Percentiles rank a stretch among this genome's conserved stretches.
phyloP scores from a whole-genome alignment of 2,797 vertebrate species.

The Cynodonichthys magdalenae region DNA sequence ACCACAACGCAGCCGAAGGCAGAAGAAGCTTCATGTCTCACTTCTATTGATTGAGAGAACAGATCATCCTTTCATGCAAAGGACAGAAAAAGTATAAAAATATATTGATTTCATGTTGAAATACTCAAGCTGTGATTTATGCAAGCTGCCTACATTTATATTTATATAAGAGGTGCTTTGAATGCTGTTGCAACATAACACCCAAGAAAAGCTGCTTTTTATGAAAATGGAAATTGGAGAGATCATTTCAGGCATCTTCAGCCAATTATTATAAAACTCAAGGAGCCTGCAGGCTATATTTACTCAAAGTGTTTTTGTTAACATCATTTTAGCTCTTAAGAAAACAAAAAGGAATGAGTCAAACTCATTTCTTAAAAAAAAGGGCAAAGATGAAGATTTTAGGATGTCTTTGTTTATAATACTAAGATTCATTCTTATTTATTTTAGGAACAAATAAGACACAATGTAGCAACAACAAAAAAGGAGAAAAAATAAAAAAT shows the following conservation, averaged over 20 bases:
- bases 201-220: constrained; percentile 6
- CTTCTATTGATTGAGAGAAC: constrained; percentile 59
- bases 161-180: constrained; percentile 66
- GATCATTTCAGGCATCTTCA: neutral
- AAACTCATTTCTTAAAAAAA: neutral
- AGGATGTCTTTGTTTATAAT: neutral
- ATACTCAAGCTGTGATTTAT: constrained; percentile 56
- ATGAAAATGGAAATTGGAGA: constrained; percentile 12
- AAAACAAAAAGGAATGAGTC: constrained; percentile 1
- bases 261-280: neutral
- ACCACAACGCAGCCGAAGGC: constrained; percentile 46
- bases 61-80: constrained; percentile 53
- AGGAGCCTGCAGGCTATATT: neutral
- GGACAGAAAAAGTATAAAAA: constrained; percentile 31
- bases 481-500: neutral
- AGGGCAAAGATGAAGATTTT: neutral
- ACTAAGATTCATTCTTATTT: neutral
- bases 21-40: constrained; percentile 36
- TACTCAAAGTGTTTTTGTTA: neutral
- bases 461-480: neutral
- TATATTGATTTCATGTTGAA: constrained; percentile 51
- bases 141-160: constrained; percentile 65
- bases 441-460: neutral
- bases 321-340: neutral
- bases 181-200: constrained; percentile 15